Conservation (phyloP, 2,888 invertebrate genomes). For the Amphipyra berbera region DNA sequence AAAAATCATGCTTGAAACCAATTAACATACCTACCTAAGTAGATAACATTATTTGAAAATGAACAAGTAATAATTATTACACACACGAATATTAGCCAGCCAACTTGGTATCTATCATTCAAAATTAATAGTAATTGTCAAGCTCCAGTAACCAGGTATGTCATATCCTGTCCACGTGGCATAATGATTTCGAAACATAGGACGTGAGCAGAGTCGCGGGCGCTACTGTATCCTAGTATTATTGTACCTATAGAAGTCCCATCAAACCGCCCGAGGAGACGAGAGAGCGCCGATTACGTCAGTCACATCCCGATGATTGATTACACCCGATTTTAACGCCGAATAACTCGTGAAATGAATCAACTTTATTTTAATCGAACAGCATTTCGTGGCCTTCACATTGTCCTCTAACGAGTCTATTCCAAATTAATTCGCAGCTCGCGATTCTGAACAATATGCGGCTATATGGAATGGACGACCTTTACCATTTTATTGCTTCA, state of each 20-base stretch:
- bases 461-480: slow-evolving; percentile 36
- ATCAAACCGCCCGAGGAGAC: slow-evolving; percentile 22
- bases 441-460: slow-evolving; percentile 22
- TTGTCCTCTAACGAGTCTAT: slow-evolving; percentile 50
- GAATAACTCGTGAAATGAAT: slow-evolving; percentile 47
- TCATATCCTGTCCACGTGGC: slow-evolving; percentile 20
- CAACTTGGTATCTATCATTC: neutral
- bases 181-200: neutral
- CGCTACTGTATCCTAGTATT: slow-evolving; percentile 3
- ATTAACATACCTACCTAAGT: slow-evolving; percentile 6
- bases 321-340: slow-evolving; percentile 41
- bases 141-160: neutral
- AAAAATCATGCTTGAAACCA: slow-evolving; percentile 6
- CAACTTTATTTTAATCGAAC: slow-evolving; percentile 51
- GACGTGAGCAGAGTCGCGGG: neutral
- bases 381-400: slow-evolving; percentile 48
- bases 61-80: neutral
- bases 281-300: slow-evolving; percentile 47
- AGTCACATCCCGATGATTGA: slow-evolving; percentile 51
- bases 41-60: slow-evolving; percentile 3
- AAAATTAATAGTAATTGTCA: slow-evolving; percentile 1
- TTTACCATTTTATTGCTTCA: slow-evolving; percentile 41
- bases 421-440: slow-evolving; percentile 29
- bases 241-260: slow-evolving; percentile 7
- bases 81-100: neutral